Base-by-base conservation (phyloP, 2,888 invertebrate genomes). In the Ditula angustiorana region DNA sequence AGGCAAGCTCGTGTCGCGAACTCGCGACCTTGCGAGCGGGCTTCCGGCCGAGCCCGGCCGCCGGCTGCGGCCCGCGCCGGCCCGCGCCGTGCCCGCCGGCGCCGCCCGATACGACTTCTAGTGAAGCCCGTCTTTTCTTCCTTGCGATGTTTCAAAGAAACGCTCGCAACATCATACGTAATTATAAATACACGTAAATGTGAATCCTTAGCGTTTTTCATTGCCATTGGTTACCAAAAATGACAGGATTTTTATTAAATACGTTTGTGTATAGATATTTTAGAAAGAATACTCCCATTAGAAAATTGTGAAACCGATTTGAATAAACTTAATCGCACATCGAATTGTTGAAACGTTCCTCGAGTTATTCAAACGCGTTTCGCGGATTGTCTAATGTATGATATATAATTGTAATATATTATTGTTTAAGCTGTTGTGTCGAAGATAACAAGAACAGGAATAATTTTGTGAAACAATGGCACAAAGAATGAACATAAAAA, bases 401-500 rank as follows among this genome's bases (percentile, higher is more conserved):
- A 86, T 86, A 85, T 88, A 86, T 86, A 81, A 88, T 88, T 91
- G 91, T 91, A 91, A 91, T 91, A 91, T 92, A 90, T 87, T 86
- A 88, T 90, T 88, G 86, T 91, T 90, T 92, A 91, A 92, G 92
- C 87, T 89, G 89, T 92, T 92, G 92, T 90, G 87, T 89, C 88
- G 90, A 85, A 88, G 90, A 90, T 91, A 88, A 91, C 88, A 90
- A 90, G 91, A 91, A 88, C 92, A 92, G 92, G 92, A 91, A 92
- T 92, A 90, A 91, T 92, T 92, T 92, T 92, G 90, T 91, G 86
- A 90, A 92, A 90, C 90, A 92, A 91, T 92, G 92, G 92, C 92
- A 92, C 92, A 92, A 92, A 92, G 87, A 87, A 90, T 90, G 87
- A 90, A 90, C 89, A 90, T 91, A 92, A 90, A 90, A 89, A 90